These are phyloP conservation scores for Aleiodes leptofemur DNA, from an alignment of 2,888 invertebrate species.

Conservation along the genomic window DNA sequence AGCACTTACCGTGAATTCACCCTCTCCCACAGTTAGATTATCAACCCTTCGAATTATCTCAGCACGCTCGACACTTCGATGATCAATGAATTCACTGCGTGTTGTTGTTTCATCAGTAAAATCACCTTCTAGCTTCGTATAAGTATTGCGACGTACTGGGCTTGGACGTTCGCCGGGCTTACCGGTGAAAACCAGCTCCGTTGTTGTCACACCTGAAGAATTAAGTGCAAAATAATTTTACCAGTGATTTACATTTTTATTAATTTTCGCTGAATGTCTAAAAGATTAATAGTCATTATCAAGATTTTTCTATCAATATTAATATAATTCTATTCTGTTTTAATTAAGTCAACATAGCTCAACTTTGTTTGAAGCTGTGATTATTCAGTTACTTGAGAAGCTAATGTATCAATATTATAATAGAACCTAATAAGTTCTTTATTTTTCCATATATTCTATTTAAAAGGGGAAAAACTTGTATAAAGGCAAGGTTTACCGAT, in stretches of 20 bases:
- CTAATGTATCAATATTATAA: too few species aligned
- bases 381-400: too few species aligned
- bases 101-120: constrained; percentile 83
- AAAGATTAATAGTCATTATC: too few species aligned
- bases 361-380: background rate
- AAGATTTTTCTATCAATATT: too few species aligned
- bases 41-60: constrained; percentile 80
- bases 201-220: constrained; percentile 82
- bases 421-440: too few species aligned
- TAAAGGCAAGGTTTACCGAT: too few species aligned
- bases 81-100: constrained; percentile 82
- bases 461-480: too few species aligned
- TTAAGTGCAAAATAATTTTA: constrained; percentile 39
- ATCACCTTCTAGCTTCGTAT: constrained; percentile 87
- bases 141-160: constrained; percentile 84
- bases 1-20: constrained; percentile 74
- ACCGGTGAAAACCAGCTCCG: constrained; percentile 83
- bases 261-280: background rate
- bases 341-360: too few species aligned
- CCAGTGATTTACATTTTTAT: background rate
- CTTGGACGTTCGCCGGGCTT: constrained; percentile 81
- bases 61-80: constrained; percentile 79
- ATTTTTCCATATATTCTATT: too few species aligned
- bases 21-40: constrained; percentile 82
- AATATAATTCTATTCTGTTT: too few species aligned